Base-by-base conservation (phyloP, 2,888 invertebrate species). In the Microctonus brassicae region DNA sequence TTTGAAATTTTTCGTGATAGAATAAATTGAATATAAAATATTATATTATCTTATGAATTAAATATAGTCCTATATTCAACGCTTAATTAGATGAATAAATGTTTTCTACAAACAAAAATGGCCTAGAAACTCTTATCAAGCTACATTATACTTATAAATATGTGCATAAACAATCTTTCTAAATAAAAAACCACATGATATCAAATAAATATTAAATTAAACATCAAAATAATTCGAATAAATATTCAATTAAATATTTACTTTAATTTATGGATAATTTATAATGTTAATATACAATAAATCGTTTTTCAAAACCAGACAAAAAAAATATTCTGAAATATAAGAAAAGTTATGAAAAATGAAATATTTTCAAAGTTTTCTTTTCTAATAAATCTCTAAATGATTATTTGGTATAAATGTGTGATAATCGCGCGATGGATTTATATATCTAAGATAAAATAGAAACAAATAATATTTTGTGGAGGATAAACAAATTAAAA, bases 361-460 rank as follows among this genome's bases (percentile, higher is more conserved):
- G 52, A 71, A 75, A 76, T 77, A 76, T 73, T 72, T 79, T 79
- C 79, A 82, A 81, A 76, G 77, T 76, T 74, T 80, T 82, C 80
- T 81, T 82, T 80, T 79, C 80, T 79, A n/a, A 80, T 78, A 82
- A 82, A 84, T 83, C 81, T 80, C 71, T 82, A 81, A n/a, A 81
- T 77, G 79, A 17, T 5, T 80, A 80, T 73, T 77, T 69, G 76
- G 78, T 80, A 73, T 80, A 78, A 77, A 76, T 81, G 73, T 79
- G 74, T 72, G 82, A 81, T 79, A 83, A 83, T 82, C 81, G 70
- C 68, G 39, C 69, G 39, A 63, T 68, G 53, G 69, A 29, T 63
- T 64, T 42, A 60, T 36, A 60, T 36, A 62, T 36, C 34, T 33
- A 67, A 64, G 47, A 62, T 68, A 62, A 52, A 55, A 34, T 17